Evolutionary conservation across 2,113 vertebrate genomes (phyloP).

Genomic region (Pontoporia blainvillei): DNA sequence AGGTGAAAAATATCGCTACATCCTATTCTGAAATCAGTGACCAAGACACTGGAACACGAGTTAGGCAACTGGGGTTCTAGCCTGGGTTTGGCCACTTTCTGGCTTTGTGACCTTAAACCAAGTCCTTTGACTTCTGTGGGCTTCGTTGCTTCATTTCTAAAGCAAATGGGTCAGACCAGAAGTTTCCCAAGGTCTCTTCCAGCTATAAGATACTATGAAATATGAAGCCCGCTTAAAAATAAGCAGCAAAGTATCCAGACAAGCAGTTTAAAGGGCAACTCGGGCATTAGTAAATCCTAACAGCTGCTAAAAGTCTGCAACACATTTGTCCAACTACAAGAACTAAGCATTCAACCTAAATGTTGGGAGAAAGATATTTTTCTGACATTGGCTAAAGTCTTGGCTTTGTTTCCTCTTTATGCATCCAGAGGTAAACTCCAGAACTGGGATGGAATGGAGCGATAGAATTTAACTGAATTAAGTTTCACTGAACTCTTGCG

Average conservation of each 20-base stretch:
- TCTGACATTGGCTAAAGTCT: constrained; percentile 37
- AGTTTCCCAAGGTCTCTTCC: background rate
- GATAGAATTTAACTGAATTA: constrained; percentile 40
- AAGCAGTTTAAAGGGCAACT: constrained; percentile 50
- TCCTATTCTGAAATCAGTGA: background rate
- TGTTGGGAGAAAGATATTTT: background rate
- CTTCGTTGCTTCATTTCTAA: background rate
- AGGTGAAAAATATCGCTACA: background rate
- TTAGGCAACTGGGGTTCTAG: background rate
- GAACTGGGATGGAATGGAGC: background rate
- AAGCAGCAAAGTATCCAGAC: constrained; percentile 39
- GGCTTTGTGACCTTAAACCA: background rate
- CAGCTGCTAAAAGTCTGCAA: constrained; percentile 67
- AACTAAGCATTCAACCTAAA: constrained; percentile 48
- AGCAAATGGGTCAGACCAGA: background rate
- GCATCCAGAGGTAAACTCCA: background rate
- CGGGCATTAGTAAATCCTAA: constrained; percentile 69
- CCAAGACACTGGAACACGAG: background rate
- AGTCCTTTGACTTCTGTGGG: background rate
- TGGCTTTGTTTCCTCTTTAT: constrained; percentile 47
- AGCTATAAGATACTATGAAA: constrained; percentile 19
- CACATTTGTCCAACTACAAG: constrained; percentile 58
- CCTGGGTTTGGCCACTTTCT: background rate
- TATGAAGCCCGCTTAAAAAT: constrained; percentile 30
- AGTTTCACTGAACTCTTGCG: background rate